These are phyloP conservation scores for Scaptomyza tumidula DNA, from an alignment of 2,888 invertebrate genomes.

Conservation along the genomic window DNA sequence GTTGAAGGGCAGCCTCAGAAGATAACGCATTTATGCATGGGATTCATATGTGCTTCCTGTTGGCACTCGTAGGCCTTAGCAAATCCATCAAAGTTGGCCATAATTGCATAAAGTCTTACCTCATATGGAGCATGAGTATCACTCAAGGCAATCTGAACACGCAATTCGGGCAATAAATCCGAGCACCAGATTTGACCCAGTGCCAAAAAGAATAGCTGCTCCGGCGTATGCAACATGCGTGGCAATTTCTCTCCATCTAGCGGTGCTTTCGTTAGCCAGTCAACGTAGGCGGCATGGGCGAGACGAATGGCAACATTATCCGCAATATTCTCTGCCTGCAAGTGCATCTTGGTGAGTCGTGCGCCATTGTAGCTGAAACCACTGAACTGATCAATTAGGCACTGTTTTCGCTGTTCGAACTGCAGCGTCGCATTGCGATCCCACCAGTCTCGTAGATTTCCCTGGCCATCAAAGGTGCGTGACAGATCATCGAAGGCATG, in stretches of 20 bases:
- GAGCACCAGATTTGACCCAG: constrained; percentile 77
- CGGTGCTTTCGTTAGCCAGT: constrained; percentile 61
- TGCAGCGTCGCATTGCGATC: constrained; percentile 62
- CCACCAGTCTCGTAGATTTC: constrained; percentile 80
- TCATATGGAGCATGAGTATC: constrained; percentile 71
- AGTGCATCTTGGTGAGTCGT: constrained; percentile 41
- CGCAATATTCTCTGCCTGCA: constrained; percentile 78
- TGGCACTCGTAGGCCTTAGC: constrained; percentile 71
- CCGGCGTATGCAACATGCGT: constrained; percentile 62
- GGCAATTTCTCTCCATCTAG: constrained; percentile 66
- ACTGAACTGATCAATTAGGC: constrained; percentile 76
- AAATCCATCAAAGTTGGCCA: constrained; percentile 76
- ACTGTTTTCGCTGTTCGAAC: constrained; percentile 71
- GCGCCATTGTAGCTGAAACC: constrained; percentile 46
- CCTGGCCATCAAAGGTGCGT: constrained; percentile 74
- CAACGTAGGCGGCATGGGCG: constrained; percentile 75
- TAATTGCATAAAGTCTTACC: constrained; percentile 73
- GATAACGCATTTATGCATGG: constrained; percentile 73
- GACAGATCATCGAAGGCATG: constrained; percentile 80
- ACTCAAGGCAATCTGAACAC: constrained; percentile 28
- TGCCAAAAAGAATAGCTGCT: constrained; percentile 81
- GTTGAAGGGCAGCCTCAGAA: constrained; percentile 54
- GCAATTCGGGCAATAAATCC: constrained; percentile 52
- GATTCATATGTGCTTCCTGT: constrained; percentile 75
- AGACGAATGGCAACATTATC: constrained; percentile 82